These are phyloP conservation scores for Trachelus tabidus DNA, from an alignment of 2,888 invertebrate genomes.

Conservation along the genomic window DNA sequence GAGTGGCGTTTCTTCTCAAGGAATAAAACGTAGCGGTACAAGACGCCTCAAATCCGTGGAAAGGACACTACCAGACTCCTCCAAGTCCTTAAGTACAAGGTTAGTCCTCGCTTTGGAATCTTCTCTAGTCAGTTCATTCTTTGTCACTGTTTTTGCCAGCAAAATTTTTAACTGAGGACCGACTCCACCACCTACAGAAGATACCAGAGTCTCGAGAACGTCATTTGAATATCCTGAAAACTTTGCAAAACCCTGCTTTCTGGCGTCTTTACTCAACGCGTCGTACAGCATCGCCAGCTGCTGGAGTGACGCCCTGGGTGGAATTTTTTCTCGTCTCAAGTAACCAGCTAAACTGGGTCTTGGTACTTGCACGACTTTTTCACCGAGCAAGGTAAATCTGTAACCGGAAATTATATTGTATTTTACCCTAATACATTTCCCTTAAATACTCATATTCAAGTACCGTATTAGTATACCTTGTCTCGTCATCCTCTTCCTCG, in stretches of 20 bases:
- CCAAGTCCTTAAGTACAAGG: slow-evolving; percentile 70
- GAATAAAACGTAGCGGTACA: slow-evolving; percentile 68
- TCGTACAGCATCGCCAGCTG: slow-evolving; percentile 74
- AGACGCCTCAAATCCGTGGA: slow-evolving; percentile 71
- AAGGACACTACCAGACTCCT: slow-evolving; percentile 70
- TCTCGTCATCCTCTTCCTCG: slow-evolving; percentile 53
- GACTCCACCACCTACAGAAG: slow-evolving; percentile 71
- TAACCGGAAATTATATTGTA: background rate
- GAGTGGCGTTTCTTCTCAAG: slow-evolving; percentile 16
- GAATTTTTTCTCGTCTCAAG: slow-evolving; percentile 67
- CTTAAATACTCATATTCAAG: background rate
- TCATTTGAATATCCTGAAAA: slow-evolving; percentile 74
- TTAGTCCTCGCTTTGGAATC: slow-evolving; percentile 71
- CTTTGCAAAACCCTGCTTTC: slow-evolving; percentile 72
- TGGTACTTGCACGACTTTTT: slow-evolving; percentile 56
- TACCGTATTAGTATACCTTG: slow-evolving; percentile 36
- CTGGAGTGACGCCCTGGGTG: slow-evolving; percentile 72
- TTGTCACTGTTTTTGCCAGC: slow-evolving; percentile 70
- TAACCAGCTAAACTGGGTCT: slow-evolving; percentile 57
- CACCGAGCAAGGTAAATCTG: slow-evolving; percentile 55
- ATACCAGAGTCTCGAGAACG: slow-evolving; percentile 69
- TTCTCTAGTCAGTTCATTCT: slow-evolving; percentile 71
- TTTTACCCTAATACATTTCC: background rate
- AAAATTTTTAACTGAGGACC: slow-evolving; percentile 71
- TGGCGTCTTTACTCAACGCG: slow-evolving; percentile 74